Conservation (phyloP, 2,797 vertebrate genomes). For the Darevskia mixta region DNA sequence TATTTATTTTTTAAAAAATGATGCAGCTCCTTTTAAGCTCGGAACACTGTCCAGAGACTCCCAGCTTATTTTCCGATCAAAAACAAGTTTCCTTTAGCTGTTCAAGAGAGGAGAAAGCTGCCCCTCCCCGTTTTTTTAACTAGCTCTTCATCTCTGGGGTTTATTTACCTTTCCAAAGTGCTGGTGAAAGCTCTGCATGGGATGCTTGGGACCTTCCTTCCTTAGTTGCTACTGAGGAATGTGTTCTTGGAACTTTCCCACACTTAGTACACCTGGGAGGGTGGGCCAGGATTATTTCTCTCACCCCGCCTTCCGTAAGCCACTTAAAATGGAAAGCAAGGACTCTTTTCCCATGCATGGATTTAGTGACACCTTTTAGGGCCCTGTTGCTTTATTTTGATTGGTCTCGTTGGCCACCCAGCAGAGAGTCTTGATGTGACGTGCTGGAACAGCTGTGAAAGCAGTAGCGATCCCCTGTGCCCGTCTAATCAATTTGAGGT, state of each 20-base stretch:
- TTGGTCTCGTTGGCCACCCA: background rate
- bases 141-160: slow-evolving; percentile 36
- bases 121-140: background rate
- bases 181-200: slow-evolving; percentile 69
- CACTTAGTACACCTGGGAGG: slow-evolving; percentile 42
- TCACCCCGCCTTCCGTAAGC: background rate
- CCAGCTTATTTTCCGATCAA: slow-evolving; percentile 55
- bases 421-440: slow-evolving; percentile 22
- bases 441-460: slow-evolving; percentile 44
- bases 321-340: slow-evolving; percentile 14
- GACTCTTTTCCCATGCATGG: background rate
- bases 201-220: slow-evolving; percentile 65
- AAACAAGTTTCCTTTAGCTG: slow-evolving; percentile 9
- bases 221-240: slow-evolving; percentile 66
- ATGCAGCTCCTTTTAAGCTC: slow-evolving; percentile 48
- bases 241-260: slow-evolving; percentile 69
- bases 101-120: slow-evolving; percentile 33
- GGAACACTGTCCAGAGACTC: slow-evolving; percentile 39
- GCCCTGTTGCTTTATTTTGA: background rate
- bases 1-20: background rate
- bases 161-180: slow-evolving; percentile 74
- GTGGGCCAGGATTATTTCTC: fast-evolving
- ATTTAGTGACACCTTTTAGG: background rate
- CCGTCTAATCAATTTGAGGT: slow-evolving; percentile 6
- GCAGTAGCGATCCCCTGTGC: background rate